phyloP scores from a whole-genome alignment of 2,888 invertebrate species.

The Mylabris sibirica region DNA sequence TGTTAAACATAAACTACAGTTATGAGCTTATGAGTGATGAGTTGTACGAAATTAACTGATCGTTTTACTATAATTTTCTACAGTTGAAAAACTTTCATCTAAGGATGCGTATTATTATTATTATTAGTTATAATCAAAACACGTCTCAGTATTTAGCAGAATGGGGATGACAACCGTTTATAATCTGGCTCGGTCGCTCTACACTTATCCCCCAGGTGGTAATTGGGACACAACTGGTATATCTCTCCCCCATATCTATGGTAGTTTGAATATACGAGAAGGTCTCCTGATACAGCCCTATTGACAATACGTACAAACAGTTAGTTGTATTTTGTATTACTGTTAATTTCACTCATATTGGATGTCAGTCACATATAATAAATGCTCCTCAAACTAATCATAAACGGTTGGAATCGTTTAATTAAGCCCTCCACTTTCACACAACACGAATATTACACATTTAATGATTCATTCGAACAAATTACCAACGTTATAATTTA shows the following conservation, averaged over 20 bases:
- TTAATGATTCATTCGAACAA: background rate
- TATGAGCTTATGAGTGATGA: constrained; percentile 2
- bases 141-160: background rate
- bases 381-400: constrained; percentile 12
- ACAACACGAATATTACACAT: background rate
- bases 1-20: background rate
- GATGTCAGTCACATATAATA: constrained; percentile 26
- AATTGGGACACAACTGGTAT: background rate
- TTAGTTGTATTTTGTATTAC: constrained; percentile 14
- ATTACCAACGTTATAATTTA: background rate
- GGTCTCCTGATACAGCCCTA: background rate
- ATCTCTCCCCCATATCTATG: background rate
- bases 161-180: background rate
- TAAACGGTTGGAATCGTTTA: background rate
- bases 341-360: constrained; percentile 26
- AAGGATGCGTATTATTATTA: too few species aligned
- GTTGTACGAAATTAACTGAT: background rate
- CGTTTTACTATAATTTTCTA: background rate
- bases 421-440: background rate
- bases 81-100: background rate
- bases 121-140: background rate
- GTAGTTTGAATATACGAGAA: background rate
- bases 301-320: background rate
- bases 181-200: background rate
- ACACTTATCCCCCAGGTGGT: background rate